phyloP scores from a whole-genome alignment of 2,797 vertebrate genomes.

The Anas georgica region DNA sequence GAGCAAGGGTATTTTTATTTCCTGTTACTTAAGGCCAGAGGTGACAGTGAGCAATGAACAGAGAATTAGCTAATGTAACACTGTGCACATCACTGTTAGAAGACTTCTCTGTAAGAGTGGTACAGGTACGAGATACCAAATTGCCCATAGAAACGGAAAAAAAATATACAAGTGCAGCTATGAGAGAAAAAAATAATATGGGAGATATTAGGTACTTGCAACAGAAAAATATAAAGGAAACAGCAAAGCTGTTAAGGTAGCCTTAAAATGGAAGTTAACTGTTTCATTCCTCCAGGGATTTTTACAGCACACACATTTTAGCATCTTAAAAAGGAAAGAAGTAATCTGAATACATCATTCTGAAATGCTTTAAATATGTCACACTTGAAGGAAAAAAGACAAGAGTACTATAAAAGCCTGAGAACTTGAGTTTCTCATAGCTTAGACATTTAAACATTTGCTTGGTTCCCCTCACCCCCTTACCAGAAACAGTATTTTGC shows the following conservation, averaged over 20 bases:
- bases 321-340: neutral
- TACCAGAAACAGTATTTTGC: neutral
- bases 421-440: neutral
- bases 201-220: neutral
- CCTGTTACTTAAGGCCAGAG: neutral
- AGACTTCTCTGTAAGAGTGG: neutral
- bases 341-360: neutral
- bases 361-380: neutral
- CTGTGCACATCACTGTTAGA: neutral
- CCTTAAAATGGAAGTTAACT: neutral
- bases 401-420: neutral
- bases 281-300: neutral
- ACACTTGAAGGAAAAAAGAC: neutral
- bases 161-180: neutral
- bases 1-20: neutral
- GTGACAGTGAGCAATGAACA: neutral
- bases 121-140: neutral
- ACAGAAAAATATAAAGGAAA: neutral
- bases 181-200: neutral
- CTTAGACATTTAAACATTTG: neutral
- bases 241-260: neutral
- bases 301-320: neutral
- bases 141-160: neutral
- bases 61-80: neutral
- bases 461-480: neutral